Base-by-base conservation (phyloP, 2,888 invertebrate species). In the Andricus quercusramuli region DNA sequence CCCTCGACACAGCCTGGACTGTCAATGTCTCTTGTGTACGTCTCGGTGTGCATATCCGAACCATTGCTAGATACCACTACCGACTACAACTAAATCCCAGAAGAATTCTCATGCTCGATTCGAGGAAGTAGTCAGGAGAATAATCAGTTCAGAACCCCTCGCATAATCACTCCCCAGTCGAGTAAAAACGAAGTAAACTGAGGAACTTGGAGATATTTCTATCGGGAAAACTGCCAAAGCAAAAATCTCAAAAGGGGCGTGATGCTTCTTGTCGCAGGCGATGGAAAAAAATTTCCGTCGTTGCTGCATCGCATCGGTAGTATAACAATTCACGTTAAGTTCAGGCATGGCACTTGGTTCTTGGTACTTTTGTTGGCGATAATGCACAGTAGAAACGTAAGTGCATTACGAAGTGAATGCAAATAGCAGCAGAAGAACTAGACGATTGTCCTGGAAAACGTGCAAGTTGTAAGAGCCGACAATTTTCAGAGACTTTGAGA, bases 401-500 rank as follows among this genome's bases (percentile, higher is more conserved):
- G 32, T 76, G 29, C 59, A 29, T 76, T 44, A 25, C 47, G 22
- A 68, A 44, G 15, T 44, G 6, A 68, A 44, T 68, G 68, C 25
- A 68, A 25, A 44, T 68, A 68, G 22, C n/a, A 22, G 17, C 22
- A 25, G 15, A 41, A 66, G 22, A 15, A 67, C 13, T 37, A n/a
- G 13, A 15, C 8, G 37, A 15, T 22, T 47, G 13, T 47, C 22
- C 41, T 68, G 32, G 59, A 64, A 62, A 3, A 20, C 9, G 37
- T 66, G 56, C 37, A 11, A 25, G 29, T 51, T 20, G 65, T 32
- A 22, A 20, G 32, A 51, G 51, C 37, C 70, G 25, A 76, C 70
- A 76, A 76, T 78, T 78, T 64, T 77, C 62, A 41, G 47, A 13
- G 51, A 8, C 41, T 68, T 56, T 22, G 11, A 64, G 70, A 59